Percentiles rank a stretch among this genome's conserved stretches.
Evolutionary conservation across 1,140 invertebrate genomes (phyloP).

Genomic region (Lucilia sericata): DNA sequence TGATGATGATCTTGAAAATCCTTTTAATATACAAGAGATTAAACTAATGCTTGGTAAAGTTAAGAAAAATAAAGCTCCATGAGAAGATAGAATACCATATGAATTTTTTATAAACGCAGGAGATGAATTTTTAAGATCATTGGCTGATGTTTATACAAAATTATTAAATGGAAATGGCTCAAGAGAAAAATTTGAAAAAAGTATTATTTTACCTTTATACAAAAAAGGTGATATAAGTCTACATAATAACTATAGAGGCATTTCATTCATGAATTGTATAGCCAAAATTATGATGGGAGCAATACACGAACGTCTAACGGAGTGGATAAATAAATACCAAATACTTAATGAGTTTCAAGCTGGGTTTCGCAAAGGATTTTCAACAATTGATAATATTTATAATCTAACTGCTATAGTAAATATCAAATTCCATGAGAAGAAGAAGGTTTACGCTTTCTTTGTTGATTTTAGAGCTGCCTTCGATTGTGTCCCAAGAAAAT

Average conservation of each 20-base stretch:
- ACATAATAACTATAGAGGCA: not conserved
- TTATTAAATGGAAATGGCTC: not conserved
- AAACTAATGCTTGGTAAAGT: too few relatives aligned
- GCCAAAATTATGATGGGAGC: not conserved
- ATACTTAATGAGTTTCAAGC: not conserved
- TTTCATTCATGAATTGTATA: not conserved
- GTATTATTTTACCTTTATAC: not conserved
- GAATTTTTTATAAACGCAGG: not conserved
- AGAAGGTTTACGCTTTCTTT: conserved; percentile 10
- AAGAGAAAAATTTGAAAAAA: not conserved
- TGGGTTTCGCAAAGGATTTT: not conserved
- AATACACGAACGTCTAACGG: not conserved
- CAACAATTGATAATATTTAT: conserved; percentile 3
- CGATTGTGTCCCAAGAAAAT: conserved; percentile 2
- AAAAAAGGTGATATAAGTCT: not conserved
- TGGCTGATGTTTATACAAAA: not conserved
- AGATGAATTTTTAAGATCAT: not conserved
- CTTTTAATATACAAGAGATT: too few relatives aligned
- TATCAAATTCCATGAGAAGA: not conserved
- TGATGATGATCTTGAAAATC: too few relatives aligned
- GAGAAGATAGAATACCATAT: not conserved
- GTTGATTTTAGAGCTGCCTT: not conserved
- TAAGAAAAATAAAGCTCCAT: not conserved
- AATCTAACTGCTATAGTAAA: not conserved
- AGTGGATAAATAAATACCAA: not conserved